These are phyloP conservation scores for Drosophila ustulata DNA, from an alignment of 2,888 invertebrate species.

Conservation along the genomic window DNA sequence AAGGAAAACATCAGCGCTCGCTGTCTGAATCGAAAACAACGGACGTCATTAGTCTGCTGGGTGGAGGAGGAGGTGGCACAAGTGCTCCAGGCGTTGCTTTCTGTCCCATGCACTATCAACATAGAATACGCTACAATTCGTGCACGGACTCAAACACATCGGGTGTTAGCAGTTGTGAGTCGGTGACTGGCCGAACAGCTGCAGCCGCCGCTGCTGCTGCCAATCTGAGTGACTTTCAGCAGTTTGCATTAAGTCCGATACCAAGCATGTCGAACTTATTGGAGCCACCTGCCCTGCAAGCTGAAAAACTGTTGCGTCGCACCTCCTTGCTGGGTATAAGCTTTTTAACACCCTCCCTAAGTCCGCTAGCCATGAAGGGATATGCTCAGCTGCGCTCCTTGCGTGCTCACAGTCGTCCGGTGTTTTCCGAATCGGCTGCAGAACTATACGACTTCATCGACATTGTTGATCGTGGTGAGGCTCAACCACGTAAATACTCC, in stretches of 20 bases:
- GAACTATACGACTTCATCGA: conserved; percentile 86
- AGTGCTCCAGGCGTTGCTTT: conserved; percentile 34
- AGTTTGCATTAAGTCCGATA: conserved; percentile 94
- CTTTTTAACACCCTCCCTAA: conserved; percentile 85
- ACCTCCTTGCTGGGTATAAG: conserved; percentile 81
- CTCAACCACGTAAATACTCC: conserved; percentile 78
- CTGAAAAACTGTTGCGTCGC: conserved; percentile 71
- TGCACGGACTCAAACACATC: conserved; percentile 93
- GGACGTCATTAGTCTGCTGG: conserved; percentile 85
- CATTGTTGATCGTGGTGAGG: conserved; percentile 68
- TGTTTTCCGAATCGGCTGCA: conserved; percentile 88
- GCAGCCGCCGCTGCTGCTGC: conserved; percentile 88
- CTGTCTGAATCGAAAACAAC: conserved; percentile 90
- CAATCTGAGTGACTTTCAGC: conserved; percentile 88
- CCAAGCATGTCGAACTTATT: conserved; percentile 92
- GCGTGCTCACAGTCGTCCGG: conserved; percentile 88
- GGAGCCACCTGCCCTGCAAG: conserved; percentile 84
- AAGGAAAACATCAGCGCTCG: conserved; percentile 87
- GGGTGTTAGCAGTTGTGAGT: conserved; percentile 93
- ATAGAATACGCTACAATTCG: conserved; percentile 87
- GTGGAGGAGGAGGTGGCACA: conserved; percentile 55
- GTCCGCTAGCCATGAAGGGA: conserved; percentile 91
- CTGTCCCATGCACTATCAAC: conserved; percentile 74
- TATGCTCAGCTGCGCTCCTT: conserved; percentile 90
- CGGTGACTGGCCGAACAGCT: conserved; percentile 87